Base-by-base conservation (phyloP, 1,140 invertebrate species). In the Caenorhabditis brenneri region DNA sequence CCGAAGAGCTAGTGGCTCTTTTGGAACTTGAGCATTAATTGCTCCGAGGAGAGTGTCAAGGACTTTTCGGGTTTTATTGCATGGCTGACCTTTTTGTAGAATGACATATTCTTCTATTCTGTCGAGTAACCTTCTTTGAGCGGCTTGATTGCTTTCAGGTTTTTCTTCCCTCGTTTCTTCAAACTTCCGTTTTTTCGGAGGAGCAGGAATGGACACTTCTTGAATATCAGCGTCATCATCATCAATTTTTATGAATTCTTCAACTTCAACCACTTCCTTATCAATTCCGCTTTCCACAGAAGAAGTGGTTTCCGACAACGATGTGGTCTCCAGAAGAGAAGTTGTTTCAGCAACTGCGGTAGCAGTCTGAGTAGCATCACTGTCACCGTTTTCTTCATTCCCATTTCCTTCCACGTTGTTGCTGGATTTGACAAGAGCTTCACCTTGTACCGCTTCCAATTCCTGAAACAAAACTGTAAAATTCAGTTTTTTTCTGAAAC, bases 11-110 rank as follows among this genome's bases (percentile, higher is more conserved):
- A 89, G 84, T 16, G 89, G 89, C 65, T 90, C 88, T n/a, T 84
- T 82, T 84, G 89, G 87, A 0, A 90, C 89, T 55, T 91, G 88
- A n/a, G 86, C 80, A 78, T 90, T 91, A 58, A 90, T 91, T 5
- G 90, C 89, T 49, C 82, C 87, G 1, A 90, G 82, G 36, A 90
- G 78, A 15, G 88, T 87, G 69, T 90, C 89, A 31, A 91, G 79
- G 10, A 90, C 83, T 79, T 90, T 90, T 27, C 89, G 74, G 12
- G 15, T 51, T 19, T 83, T 83, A 7, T 19, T 51, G 10, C 22
- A 80, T 29, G 42, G 39, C 29, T 39, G 46, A 31, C 12, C 15
- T 29, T 36, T 65, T 22, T 83, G 80, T 27, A 84, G 86, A 0
- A 55, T 31, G 0, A 91, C 84, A 79, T 90, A 89, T 12, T 86